Percentiles rank a stretch among this genome's conserved stretches.
Evolutionary conservation across 2,888 invertebrate genomes (phyloP).

Genomic region (Busseola fusca): DNA sequence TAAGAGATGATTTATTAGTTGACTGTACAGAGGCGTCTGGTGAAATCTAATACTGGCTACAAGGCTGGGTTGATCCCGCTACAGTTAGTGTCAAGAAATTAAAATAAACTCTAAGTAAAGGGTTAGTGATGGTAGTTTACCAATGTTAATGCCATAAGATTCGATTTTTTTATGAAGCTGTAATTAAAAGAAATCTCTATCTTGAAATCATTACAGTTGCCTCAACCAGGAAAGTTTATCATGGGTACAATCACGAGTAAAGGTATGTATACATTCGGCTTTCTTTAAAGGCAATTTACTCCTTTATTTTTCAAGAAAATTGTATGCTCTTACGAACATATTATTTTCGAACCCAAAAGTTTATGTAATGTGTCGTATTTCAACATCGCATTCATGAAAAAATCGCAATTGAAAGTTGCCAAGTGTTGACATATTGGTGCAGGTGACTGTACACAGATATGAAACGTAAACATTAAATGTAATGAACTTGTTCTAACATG

Average conservation of each 20-base stretch:
- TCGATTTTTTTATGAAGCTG: not conserved
- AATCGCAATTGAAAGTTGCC: too few relatives aligned
- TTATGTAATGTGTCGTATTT: too few relatives aligned
- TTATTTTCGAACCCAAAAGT: too few relatives aligned
- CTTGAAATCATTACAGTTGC: not conserved
- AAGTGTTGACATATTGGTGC: too few relatives aligned
- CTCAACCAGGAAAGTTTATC: not conserved
- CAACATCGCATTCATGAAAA: too few relatives aligned
- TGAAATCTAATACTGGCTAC: not conserved
- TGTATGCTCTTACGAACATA: too few relatives aligned
- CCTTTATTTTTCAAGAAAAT: too few relatives aligned
- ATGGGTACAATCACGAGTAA: too few relatives aligned
- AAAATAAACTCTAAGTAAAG: not conserved
- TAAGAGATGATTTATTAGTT: not conserved
- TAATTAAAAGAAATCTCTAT: not conserved
- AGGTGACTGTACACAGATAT: not conserved
- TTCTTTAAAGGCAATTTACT: too few relatives aligned
- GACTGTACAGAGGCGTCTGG: not conserved
- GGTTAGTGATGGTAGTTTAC: not conserved
- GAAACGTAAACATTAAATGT: not conserved
- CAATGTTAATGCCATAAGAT: not conserved
- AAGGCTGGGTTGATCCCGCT: not conserved
- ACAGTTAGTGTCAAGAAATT: not conserved
- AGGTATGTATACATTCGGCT: too few relatives aligned
- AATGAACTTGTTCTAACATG: not conserved